Conservation (phyloP, 2,888 invertebrate species). For the Lochmaea capreae region DNA sequence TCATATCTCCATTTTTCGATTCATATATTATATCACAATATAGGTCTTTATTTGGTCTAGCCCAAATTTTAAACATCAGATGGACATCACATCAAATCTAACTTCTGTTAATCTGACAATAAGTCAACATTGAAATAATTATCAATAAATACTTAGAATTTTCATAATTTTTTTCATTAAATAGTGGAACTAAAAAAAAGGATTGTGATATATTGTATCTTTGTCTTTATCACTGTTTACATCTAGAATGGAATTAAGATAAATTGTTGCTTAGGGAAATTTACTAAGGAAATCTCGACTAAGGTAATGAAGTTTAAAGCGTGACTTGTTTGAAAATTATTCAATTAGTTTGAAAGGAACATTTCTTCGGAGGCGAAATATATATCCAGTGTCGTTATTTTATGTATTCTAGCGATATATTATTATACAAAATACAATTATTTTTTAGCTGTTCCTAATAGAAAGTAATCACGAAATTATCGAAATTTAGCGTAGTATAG, state of each 20-base stretch:
- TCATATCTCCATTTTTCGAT: too few relatives aligned
- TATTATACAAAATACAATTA: not conserved
- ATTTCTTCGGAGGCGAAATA: not conserved
- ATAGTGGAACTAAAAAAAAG: too few relatives aligned
- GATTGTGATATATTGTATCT: not conserved
- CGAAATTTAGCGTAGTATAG: too few relatives aligned
- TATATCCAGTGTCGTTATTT: not conserved
- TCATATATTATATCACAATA: too few relatives aligned
- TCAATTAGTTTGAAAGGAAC: constrained; percentile 1
- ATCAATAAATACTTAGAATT: too few relatives aligned
- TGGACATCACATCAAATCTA: too few relatives aligned
- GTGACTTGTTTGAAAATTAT: constrained; percentile 23
- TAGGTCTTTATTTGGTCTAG: too few relatives aligned
- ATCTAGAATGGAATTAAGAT: not conserved
- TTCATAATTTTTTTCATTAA: too few relatives aligned
- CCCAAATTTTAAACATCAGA: too few relatives aligned
- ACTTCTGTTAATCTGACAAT: too few relatives aligned
- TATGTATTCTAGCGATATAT: not conserved
- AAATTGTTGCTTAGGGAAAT: constrained; percentile 9
- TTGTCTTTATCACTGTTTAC: not conserved
- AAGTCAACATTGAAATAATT: too few relatives aligned
- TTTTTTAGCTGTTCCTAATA: not conserved
- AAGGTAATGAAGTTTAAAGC: constrained; percentile 17
- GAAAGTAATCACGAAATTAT: not conserved
- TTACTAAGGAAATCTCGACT: constrained; percentile 20